These are phyloP conservation scores for Drosophila pseudotakahashii DNA, from an alignment of 2,888 invertebrate species.

Conservation along the genomic window DNA sequence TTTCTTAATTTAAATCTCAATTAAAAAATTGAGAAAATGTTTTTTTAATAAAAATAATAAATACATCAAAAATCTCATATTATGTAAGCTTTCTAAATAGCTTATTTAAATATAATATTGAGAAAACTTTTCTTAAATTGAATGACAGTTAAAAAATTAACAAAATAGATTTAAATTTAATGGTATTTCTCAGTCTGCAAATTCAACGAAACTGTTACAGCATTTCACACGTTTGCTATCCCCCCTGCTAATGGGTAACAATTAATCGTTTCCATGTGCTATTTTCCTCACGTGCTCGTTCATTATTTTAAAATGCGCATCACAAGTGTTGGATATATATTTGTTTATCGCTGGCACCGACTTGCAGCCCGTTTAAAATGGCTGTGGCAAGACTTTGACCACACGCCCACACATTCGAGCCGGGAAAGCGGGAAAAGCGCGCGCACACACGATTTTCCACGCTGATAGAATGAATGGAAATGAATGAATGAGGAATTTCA, in stretches of 20 bases:
- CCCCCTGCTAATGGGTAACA: conserved; percentile 19
- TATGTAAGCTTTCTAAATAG: too few species aligned
- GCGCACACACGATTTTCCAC: conserved; percentile 50
- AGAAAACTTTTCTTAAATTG: too few species aligned
- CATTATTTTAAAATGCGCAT: conserved; percentile 70
- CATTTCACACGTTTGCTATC: background rate
- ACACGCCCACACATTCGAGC: conserved; percentile 13
- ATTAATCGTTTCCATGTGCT: conserved; percentile 20
- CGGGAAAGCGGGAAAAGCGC: background rate
- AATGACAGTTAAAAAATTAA: too few species aligned
- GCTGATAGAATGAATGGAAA: conserved; percentile 71
- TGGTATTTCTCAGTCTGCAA: too few species aligned
- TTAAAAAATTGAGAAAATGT: too few species aligned
- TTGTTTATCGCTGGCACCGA: conserved; percentile 62
- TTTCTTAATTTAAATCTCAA: too few species aligned
- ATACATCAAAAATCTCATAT: too few species aligned
- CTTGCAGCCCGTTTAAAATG: conserved; percentile 51
- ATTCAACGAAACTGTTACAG: background rate
- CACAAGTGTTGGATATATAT: conserved; percentile 72
- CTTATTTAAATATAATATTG: too few species aligned
- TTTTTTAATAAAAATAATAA: too few species aligned
- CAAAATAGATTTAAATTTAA: too few species aligned
- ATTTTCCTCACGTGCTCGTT: conserved; percentile 38
- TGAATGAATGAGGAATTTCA: conserved; percentile 74
- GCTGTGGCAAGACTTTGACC: conserved; percentile 54